Evolutionary conservation across 2,113 vertebrate genomes (phyloP), one percentile per base, ranked within the genome.

Genomic region (Mobula birostris): DNA sequence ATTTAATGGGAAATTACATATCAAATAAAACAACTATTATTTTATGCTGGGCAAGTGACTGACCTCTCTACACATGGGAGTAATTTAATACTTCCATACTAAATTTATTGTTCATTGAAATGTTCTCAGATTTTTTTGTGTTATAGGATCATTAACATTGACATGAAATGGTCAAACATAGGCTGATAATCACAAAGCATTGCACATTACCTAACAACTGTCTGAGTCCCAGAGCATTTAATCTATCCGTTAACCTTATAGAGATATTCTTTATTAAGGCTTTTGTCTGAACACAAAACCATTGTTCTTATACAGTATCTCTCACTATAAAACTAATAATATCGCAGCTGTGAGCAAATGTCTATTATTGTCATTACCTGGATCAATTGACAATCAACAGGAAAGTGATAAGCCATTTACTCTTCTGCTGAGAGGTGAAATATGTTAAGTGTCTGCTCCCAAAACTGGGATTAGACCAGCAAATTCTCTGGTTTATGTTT

Each of bases 51-150:
- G 56, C 58, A 61, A 24, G 29, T n/a, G 27, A 58, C 56, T 87
- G 27, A 8, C 36, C 29, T 87, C 61, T 61, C 27, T 61, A 29
- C 4, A 9, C 11, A 87, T 87, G 56, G 27, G 58, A 87, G 29
- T 56, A 87, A 24, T 27, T 63, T 87, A 61, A 61, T 17, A 66
- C 61, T 90, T 66, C 29, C 19, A 32, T 66, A 90, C n/a, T 66
- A 32, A 90, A 32, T 68, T 61, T 66, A 90, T 90, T 66, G 19
- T 85, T 85, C 29, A 15, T 90, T 66, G 61, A 90, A 90, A 90
- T 66, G 61, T 88, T 32, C 85, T 66, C 85, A 88, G 24, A 66
- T 88, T 7, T 32, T 88, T 8, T n/a, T 29, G 9, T 87, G 7
- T 72, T 24, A 63, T 61, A 7, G 40, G 80, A 56, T 83, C 40